A percentile compares a stretch with the other conserved stretches of the same genome.
phyloP scores from a whole-genome alignment of 2,888 invertebrate genomes.

The Apomyelois bistriatella region DNA sequence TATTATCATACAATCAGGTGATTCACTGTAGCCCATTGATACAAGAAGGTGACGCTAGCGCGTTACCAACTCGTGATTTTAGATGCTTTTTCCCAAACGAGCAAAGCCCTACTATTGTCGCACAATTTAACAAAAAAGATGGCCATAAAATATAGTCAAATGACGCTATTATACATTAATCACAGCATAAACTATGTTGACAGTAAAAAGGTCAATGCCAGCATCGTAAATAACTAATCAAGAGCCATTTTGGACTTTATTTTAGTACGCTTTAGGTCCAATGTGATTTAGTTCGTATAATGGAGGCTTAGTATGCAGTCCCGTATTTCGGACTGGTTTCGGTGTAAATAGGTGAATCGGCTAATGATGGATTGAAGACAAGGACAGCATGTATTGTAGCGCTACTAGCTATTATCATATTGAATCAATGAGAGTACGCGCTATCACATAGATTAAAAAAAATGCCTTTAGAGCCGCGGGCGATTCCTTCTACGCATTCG shows the following conservation, averaged over 20 bases:
- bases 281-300: neutral
- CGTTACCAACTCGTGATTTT: too few species aligned
- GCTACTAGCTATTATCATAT: too few species aligned
- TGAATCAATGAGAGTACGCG: too few species aligned
- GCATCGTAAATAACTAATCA: neutral
- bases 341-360: slow-evolving; percentile 23
- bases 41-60: too few species aligned
- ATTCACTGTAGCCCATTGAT: too few species aligned
- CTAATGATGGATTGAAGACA: slow-evolving; percentile 16
- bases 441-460: too few species aligned
- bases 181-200: slow-evolving; percentile 10
- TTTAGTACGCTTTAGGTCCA: neutral
- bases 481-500: too few species aligned
- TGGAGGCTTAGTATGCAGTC: slow-evolving; percentile 6
- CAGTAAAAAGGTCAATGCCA: slow-evolving; percentile 11
- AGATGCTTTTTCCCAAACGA: too few species aligned
- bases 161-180: slow-evolving; percentile 11
- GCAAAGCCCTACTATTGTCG: too few species aligned
- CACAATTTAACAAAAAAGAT: neutral
- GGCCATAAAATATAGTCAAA: neutral
- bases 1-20: too few species aligned
- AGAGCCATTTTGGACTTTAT: neutral
- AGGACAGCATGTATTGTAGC: neutral
- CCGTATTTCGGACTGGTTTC: slow-evolving; percentile 25
- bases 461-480: too few species aligned